These are phyloP conservation scores for Eleginops maclovinus DNA, from an alignment of 2,113 vertebrate species.

Conservation along the genomic window DNA sequence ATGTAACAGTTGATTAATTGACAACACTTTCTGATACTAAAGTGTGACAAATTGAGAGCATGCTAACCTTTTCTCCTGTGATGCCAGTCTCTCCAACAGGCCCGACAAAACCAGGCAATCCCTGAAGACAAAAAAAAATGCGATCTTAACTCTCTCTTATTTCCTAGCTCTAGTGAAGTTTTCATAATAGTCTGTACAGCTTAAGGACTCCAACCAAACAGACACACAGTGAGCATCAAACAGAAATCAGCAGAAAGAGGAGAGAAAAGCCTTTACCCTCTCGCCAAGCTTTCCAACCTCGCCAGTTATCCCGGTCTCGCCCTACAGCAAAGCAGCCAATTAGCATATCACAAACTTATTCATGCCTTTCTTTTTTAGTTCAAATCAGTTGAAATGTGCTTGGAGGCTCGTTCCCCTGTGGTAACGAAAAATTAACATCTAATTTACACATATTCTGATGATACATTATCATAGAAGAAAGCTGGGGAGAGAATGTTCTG, in stretches of 20 bases:
- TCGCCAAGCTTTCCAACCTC: constrained; percentile 92
- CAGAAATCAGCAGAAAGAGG: constrained; percentile 32
- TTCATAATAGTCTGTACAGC: constrained; percentile 31
- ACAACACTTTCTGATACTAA: background rate
- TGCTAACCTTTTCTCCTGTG: constrained; percentile 91
- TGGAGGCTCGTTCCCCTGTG: constrained; percentile 47
- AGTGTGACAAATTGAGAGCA: constrained; percentile 6
- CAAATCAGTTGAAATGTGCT: constrained; percentile 51
- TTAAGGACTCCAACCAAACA: constrained; percentile 32
- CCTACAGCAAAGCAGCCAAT: constrained; percentile 83
- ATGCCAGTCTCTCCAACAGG: constrained; percentile 89
- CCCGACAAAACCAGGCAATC: constrained; percentile 91
- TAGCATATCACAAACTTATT: constrained; percentile 72
- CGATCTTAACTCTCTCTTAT: constrained; percentile 25
- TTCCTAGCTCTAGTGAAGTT: constrained; percentile 26
- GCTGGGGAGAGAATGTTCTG: constrained; percentile 38
- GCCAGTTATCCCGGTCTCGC: constrained; percentile 90
- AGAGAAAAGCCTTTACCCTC: constrained; percentile 86
- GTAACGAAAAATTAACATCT: constrained; percentile 67
- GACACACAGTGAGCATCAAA: constrained; percentile 54
- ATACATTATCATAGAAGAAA: constrained; percentile 58
- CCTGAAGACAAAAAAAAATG: constrained; percentile 79
- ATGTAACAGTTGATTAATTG: background rate
- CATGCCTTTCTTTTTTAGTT: constrained; percentile 50
- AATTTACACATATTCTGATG: constrained; percentile 64